Percentiles rank a stretch among this genome's conserved stretches.
These are phyloP conservation scores for Orgyia antiqua DNA, from an alignment of 2,888 invertebrate genomes.

Conservation along the genomic window DNA sequence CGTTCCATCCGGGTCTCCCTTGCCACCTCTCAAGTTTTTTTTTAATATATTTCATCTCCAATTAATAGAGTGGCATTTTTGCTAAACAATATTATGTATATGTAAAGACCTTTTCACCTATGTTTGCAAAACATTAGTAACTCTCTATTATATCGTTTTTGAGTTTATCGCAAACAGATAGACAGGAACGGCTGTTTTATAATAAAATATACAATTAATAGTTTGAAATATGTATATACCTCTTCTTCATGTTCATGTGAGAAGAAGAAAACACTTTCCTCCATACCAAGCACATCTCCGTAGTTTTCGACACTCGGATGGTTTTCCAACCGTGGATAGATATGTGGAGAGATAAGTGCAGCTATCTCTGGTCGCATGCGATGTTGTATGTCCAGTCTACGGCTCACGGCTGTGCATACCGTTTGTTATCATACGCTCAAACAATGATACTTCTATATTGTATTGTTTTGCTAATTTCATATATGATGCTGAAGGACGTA, in stretches of 20 bases:
- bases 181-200: no score
- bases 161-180: no score
- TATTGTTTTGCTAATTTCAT: conserved; percentile 81
- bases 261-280: conserved; percentile 83
- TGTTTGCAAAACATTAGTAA: no score
- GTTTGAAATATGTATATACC: conserved; percentile 38
- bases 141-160: no score
- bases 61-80: no score
- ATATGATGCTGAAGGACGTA: conserved; percentile 84
- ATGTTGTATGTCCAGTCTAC: conserved; percentile 83
- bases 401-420: conserved; percentile 75
- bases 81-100: no score
- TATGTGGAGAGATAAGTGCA: conserved; percentile 80
- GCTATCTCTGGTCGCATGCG: conserved; percentile 83
- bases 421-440: conserved; percentile 87
- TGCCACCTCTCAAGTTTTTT: no score
- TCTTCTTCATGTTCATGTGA: conserved; percentile 79
- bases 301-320: conserved; percentile 78
- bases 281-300: conserved; percentile 78
- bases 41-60: no score
- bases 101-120: no score
- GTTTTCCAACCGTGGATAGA: conserved; percentile 82
- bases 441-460: conserved; percentile 86
- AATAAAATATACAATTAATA: no score
- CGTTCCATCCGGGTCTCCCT: no score